phyloP scores from a whole-genome alignment of 64 coral and sea anemone genomes.

The Pocillopora verrucosa region DNA sequence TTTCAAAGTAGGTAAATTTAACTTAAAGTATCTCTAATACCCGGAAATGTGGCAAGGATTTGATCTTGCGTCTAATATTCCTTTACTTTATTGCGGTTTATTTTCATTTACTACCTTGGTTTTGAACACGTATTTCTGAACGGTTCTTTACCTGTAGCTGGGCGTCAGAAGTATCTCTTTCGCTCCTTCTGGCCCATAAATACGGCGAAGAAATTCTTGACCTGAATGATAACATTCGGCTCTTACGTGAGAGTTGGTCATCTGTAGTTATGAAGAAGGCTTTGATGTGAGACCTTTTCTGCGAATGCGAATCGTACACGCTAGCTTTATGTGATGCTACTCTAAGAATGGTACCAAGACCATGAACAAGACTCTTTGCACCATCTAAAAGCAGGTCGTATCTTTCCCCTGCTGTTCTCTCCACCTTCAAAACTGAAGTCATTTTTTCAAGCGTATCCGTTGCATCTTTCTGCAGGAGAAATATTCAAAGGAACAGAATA shows the following conservation, averaged over 20 bases:
- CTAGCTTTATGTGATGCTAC: background rate
- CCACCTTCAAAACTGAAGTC: background rate
- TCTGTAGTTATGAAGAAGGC: background rate
- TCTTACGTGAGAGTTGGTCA: background rate
- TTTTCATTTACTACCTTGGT: background rate
- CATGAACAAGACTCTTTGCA: slow-evolving; percentile 13
- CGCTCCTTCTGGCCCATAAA: background rate
- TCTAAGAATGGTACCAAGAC: slow-evolving; percentile 31
- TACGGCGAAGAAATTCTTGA: background rate
- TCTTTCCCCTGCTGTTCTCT: background rate
- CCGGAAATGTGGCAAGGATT: too few relatives aligned
- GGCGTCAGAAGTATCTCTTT: background rate
- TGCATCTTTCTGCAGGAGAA: background rate
- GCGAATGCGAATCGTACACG: background rate
- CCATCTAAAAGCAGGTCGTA: background rate
- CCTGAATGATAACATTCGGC: background rate
- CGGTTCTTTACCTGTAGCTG: background rate
- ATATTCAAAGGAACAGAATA: too few relatives aligned
- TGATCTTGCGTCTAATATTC: too few relatives aligned
- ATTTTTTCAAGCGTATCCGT: background rate
- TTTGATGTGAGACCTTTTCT: background rate
- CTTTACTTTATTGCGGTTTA: too few relatives aligned
- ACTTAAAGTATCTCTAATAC: too few relatives aligned
- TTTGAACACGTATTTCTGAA: background rate
- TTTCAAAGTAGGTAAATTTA: background rate